These are phyloP conservation scores for Champsocephalus gunnari DNA, from an alignment of 2,797 vertebrate species.

Conservation along the genomic window DNA sequence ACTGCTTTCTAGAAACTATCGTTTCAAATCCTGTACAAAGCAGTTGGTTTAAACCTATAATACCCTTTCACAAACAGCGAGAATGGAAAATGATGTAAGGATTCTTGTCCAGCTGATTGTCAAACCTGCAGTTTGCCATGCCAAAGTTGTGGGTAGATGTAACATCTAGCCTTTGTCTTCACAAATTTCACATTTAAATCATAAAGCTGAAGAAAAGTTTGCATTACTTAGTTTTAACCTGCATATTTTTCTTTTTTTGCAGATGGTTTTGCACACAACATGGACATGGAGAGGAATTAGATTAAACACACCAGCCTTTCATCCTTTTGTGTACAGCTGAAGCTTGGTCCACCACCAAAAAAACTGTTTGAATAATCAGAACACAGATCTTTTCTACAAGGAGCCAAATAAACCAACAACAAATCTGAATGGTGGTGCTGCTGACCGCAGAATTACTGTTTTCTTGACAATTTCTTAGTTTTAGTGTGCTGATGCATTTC, in stretches of 20 bases:
- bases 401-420: conserved; percentile 55
- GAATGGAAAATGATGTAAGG: conserved; percentile 19
- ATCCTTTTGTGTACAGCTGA: conserved; percentile 12
- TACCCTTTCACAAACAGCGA: conserved; percentile 32
- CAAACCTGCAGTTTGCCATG: conserved; percentile 11
- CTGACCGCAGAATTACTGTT: conserved; percentile 13
- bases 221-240: conserved; percentile 33
- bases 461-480: conserved; percentile 33
- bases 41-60: conserved; percentile 11
- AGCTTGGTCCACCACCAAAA: neutral
- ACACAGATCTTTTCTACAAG: conserved; percentile 37
- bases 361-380: conserved; percentile 21
- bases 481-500: conserved; percentile 37
- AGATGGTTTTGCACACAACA: conserved; percentile 59
- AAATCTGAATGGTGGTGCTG: conserved; percentile 15
- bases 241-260: conserved; percentile 58
- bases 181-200: conserved; percentile 46
- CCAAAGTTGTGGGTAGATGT: conserved; percentile 15
- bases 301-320: conserved; percentile 9
- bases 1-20: conserved; percentile 12
- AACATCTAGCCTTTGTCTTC: conserved; percentile 28
- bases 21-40: conserved; percentile 35
- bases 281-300: conserved; percentile 30
- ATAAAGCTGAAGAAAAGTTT: neutral
- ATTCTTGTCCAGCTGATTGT: conserved; percentile 31